Base-by-base conservation (phyloP, 2,797 vertebrate species). In the Cuculus canorus region DNA sequence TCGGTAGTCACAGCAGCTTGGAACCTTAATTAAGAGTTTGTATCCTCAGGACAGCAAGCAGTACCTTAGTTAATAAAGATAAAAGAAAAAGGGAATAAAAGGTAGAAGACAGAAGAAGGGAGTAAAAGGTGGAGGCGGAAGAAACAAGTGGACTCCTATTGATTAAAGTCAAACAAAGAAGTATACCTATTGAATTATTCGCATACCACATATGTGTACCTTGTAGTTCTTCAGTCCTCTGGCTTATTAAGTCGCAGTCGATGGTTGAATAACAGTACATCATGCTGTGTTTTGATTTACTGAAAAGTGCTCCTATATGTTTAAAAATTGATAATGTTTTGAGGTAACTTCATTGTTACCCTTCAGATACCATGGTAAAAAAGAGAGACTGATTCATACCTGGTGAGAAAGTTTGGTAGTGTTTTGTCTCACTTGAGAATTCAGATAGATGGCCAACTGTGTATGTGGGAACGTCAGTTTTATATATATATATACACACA, bases 61-160 rank as follows among this genome's bases (percentile, higher is more conserved):
- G 39, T 39, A 86, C 25, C 13, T 88, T 77, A 85, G 41, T 95
- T 95, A 90, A 90, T 91, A 91, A 92, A 73, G 76, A 21, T 68
- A 56, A 85, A 93, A 92, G 66, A 93, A 92, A 66, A 48, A 56
- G n/a, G 39, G 21, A 80, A 82, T 91, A 69, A 89, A 80, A 82
- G 35, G 52, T 85, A 73, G 57, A 57, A 86, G 39, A 81, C 82
- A 86, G 56, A 65, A 41, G 33, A 68, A 68, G 41, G 59, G 28
- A 84, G 54, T 86, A 81, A 73, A 86, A 77, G 25, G 39, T 86
- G 60, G 33, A 68, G 47, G 68, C 92, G 33, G 24, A 90, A 57
- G 37, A 78, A 81, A 24, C 12, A 88, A 86, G 25, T 48, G 13
- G 32, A 86, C 95, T 94, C 57, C 61, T 81, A 25, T 76, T 39